Evolutionary conservation across 2,797 vertebrate species (phyloP).

Genomic region (Mus minutoides): DNA sequence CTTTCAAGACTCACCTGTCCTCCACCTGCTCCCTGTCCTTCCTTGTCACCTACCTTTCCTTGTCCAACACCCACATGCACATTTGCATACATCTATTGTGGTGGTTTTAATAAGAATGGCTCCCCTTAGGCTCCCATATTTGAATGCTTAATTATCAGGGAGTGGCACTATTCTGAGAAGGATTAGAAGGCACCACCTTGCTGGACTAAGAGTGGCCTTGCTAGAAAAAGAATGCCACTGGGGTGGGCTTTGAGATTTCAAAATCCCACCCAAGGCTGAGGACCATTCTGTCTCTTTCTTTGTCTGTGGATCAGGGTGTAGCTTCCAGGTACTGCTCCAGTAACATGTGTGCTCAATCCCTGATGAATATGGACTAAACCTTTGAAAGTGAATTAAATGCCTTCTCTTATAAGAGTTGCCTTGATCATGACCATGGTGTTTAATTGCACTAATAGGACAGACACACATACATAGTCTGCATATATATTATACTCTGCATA

Average conservation of each 20-base stretch:
- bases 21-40: too few species aligned
- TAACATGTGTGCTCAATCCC: background rate
- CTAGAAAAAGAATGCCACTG: background rate
- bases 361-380: background rate
- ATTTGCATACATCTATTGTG: background rate
- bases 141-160: background rate
- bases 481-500: background rate
- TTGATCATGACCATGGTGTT: background rate
- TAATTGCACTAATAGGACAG: background rate
- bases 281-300: background rate
- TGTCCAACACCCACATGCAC: background rate
- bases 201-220: background rate
- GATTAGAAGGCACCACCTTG: background rate
- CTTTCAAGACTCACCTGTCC: background rate
- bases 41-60: background rate
- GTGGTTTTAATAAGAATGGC: background rate
- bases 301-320: background rate
- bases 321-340: too few species aligned
- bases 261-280: background rate
- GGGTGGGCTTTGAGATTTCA: background rate
- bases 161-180: background rate
- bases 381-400: background rate
- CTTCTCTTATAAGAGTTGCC: background rate
- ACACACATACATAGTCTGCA: background rate
- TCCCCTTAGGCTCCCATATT: background rate